Percentiles rank a stretch among this genome's conserved stretches.
Conservation (phyloP, 2,888 invertebrate species). For the Tryphoninae sp. region DNA sequence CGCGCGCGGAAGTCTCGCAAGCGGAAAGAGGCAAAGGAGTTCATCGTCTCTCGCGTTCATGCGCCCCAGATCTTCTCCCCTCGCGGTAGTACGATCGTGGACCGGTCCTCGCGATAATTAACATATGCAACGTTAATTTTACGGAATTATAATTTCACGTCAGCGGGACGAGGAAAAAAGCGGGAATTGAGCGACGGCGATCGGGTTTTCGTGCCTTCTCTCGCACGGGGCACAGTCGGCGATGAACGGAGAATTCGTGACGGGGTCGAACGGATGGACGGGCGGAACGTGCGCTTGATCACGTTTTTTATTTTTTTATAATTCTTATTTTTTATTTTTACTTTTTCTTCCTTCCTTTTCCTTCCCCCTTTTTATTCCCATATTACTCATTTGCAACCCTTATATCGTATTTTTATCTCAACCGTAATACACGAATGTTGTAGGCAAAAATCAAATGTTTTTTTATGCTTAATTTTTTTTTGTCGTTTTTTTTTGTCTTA, state of each 20-base stretch:
- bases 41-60: conserved; percentile 37
- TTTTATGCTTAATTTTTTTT: conserved; percentile 21
- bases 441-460: not conserved
- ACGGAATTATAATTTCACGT: conserved; percentile 79
- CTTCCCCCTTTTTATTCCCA: no score
- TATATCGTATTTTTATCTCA: conserved; percentile 30
- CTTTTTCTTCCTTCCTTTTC: no score
- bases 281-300: conserved; percentile 67
- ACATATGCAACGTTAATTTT: conserved; percentile 79
- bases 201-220: conserved; percentile 34
- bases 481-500: conserved; percentile 34
- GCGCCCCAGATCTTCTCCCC: conserved; percentile 37
- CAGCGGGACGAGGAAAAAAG: conserved; percentile 57
- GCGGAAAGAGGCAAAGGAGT: not conserved
- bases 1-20: conserved; percentile 43
- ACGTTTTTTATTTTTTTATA: not conserved
- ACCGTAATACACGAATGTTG: not conserved
- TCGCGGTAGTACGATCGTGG: conserved; percentile 56
- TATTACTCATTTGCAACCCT: conserved; percentile 6
- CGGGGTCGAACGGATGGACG: conserved; percentile 57
- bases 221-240: conserved; percentile 25
- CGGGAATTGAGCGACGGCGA: conserved; percentile 19
- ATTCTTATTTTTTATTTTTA: not conserved
- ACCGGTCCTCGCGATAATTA: conserved; percentile 77
- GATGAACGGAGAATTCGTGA: conserved; percentile 41